Evolutionary conservation across 2,797 vertebrate genomes (phyloP).

Genomic region (Antrozous pallidus): DNA sequence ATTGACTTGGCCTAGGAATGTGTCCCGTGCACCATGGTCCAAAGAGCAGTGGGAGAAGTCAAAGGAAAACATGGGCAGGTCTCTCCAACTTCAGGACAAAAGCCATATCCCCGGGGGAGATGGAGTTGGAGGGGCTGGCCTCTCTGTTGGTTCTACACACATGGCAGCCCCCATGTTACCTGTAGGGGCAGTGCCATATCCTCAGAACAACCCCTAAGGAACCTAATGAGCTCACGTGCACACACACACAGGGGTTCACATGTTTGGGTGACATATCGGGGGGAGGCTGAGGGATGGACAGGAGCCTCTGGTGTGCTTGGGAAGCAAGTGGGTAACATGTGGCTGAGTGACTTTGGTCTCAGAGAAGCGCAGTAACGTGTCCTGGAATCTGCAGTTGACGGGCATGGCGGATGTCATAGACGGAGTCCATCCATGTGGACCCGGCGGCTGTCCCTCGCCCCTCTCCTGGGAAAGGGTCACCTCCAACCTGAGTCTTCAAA

Average conservation of each 20-base stretch:
- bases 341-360: neutral
- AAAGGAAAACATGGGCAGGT: neutral
- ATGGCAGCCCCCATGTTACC: neutral
- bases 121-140: neutral
- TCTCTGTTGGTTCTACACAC: neutral
- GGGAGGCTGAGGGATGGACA: neutral
- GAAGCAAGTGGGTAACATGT: neutral
- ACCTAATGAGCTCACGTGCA: neutral
- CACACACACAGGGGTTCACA: neutral
- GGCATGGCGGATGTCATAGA: neutral
- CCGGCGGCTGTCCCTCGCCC: neutral
- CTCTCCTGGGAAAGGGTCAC: slow-evolving; percentile 34
- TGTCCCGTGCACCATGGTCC: neutral
- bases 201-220: neutral
- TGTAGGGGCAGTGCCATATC: neutral
- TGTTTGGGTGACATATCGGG: neutral
- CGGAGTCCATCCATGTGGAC: neutral
- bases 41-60: neutral
- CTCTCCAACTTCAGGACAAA: neutral
- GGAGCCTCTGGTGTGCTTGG: neutral
- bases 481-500: neutral
- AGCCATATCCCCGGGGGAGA: fast-evolving
- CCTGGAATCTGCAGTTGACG: neutral
- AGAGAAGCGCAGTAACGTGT: neutral
- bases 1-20: neutral